These are phyloP conservation scores for Conomelus anceps DNA, from an alignment of 2,888 invertebrate species.

Conservation along the genomic window DNA sequence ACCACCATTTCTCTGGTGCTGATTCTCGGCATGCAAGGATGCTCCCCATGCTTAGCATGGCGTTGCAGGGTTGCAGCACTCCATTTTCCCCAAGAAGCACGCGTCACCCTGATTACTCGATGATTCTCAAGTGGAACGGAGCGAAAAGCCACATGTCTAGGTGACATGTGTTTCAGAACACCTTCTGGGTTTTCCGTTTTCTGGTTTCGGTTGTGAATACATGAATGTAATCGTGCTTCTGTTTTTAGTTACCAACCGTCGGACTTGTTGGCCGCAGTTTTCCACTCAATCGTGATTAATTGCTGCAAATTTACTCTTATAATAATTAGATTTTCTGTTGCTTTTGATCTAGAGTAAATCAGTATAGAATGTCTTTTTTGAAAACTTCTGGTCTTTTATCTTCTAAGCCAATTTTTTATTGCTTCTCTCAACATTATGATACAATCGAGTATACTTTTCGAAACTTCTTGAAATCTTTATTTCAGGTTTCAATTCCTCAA, in stretches of 20 bases:
- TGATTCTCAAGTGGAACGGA: background rate
- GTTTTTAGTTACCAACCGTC: background rate
- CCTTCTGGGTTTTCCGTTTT: background rate
- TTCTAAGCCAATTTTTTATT: too few relatives aligned
- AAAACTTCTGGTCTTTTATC: too few relatives aligned
- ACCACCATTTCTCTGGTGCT: background rate
- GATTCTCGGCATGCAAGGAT: background rate
- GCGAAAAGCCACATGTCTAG: background rate
- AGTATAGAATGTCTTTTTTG: too few relatives aligned
- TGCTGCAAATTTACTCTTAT: too few relatives aligned
- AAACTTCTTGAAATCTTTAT: too few relatives aligned
- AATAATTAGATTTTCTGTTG: too few relatives aligned
- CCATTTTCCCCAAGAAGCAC: background rate
- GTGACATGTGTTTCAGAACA: background rate
- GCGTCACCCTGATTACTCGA: background rate
- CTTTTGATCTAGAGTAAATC: too few relatives aligned
- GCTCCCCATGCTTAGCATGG: background rate
- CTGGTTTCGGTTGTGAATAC: background rate
- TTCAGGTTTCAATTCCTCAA: too few relatives aligned
- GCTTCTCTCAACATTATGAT: too few relatives aligned
- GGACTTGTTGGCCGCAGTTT: background rate
- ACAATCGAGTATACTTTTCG: too few relatives aligned
- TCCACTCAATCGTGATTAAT: background rate
- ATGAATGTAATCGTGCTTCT: background rate
- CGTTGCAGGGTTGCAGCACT: too few relatives aligned